Conservation (phyloP, 2,113 vertebrate genomes). For the Psittacara wagleri region DNA sequence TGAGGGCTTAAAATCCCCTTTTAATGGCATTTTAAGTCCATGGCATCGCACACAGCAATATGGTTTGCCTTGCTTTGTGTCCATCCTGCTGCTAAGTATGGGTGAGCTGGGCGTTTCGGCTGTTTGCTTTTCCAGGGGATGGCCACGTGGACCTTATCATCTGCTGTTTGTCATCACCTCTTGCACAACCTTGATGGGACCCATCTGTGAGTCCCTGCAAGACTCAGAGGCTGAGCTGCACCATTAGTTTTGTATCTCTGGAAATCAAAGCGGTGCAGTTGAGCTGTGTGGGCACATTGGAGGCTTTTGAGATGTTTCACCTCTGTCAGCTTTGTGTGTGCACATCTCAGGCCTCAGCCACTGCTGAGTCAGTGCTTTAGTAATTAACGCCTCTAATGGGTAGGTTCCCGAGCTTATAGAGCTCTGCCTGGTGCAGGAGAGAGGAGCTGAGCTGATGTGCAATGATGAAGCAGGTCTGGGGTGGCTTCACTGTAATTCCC, state of each 20-base stretch:
- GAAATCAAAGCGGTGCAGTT: accelerated
- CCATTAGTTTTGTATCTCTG: background rate
- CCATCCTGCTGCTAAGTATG: background rate
- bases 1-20: background rate
- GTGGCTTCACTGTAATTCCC: background rate
- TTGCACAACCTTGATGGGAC: background rate
- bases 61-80: background rate
- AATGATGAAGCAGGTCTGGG: background rate
- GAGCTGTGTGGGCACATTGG: background rate
- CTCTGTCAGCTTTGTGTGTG: background rate
- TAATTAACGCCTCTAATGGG: background rate
- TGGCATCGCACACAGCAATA: accelerated
- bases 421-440: background rate
- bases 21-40: background rate
- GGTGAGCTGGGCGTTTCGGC: background rate
- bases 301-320: background rate
- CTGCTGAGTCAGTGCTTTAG: background rate
- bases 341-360: accelerated
- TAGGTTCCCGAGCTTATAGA: background rate
- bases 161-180: background rate
- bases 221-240: background rate
- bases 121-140: background rate
- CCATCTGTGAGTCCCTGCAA: background rate
- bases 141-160: background rate
- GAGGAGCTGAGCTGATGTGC: background rate